Percentiles rank a stretch among this genome's conserved stretches.
Evolutionary conservation across 2,888 invertebrate genomes (phyloP).

Genomic region (Melanophora roralis): DNA sequence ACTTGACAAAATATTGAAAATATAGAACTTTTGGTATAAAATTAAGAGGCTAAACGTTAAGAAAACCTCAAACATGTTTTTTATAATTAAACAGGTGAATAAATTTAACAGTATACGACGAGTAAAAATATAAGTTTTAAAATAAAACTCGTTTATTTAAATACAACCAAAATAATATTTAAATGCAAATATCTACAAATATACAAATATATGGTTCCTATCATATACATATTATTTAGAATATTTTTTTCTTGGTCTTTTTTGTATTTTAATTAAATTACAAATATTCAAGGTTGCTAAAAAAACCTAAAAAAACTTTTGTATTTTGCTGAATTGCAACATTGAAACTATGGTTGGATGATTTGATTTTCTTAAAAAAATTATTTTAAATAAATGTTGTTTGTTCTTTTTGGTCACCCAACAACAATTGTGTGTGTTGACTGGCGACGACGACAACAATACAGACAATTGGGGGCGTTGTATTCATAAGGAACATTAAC

Average conservation of each 20-base stretch:
- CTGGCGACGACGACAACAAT: constrained; percentile 18
- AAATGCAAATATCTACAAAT: constrained; percentile 42
- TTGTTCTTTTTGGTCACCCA: constrained; percentile 31
- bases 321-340: constrained; percentile 60
- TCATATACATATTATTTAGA: too few species aligned
- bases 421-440: constrained; percentile 43
- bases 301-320: constrained; percentile 15
- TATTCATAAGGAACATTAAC: constrained; percentile 32
- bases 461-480: constrained; percentile 54
- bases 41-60: neutral
- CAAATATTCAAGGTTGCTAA: constrained; percentile 54
- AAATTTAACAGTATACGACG: constrained; percentile 1
- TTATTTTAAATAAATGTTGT: neutral
- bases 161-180: constrained; percentile 42
- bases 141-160: constrained; percentile 55
- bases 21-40: neutral
- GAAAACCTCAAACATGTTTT: neutral
- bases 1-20: constrained; percentile 5
- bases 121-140: constrained; percentile 28
- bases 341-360: constrained; percentile 53
- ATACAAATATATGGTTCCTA: constrained; percentile 23
- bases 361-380: constrained; percentile 27
- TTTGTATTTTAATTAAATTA: constrained; percentile 21
- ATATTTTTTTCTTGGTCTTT: constrained; percentile 4
- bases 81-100: constrained; percentile 48